These are phyloP conservation scores for Serinus canaria DNA, from an alignment of 2,113 vertebrate genomes.

Conservation along the genomic window DNA sequence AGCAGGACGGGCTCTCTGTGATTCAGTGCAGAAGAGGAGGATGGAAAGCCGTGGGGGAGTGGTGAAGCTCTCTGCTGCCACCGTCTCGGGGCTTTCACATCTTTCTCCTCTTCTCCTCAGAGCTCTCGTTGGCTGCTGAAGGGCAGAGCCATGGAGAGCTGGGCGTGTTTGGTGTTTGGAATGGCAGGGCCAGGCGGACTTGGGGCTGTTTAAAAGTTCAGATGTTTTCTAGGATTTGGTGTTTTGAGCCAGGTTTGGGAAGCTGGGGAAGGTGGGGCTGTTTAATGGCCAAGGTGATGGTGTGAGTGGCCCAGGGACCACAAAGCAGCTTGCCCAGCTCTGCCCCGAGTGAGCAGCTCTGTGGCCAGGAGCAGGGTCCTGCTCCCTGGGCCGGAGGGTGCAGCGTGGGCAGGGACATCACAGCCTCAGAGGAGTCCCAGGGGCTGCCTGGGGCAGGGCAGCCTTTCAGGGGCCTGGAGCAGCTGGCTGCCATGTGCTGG, in stretches of 20 bases:
- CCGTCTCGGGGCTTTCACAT: fast-evolving
- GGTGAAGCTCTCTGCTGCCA: not conserved
- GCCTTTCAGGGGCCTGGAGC: fast-evolving
- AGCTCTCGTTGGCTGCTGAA: not conserved
- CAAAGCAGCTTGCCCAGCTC: fast-evolving
- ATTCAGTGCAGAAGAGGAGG: not conserved
- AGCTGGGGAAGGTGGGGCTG: not conserved
- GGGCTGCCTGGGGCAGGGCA: not conserved
- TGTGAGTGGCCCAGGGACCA: not conserved
- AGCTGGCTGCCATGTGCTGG: not conserved
- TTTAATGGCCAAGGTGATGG: not conserved
- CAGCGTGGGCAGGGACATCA: fast-evolving
- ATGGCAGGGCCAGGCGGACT: slow-evolving; percentile 18
- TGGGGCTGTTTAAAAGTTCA: slow-evolving; percentile 34
- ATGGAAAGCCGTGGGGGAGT: fast-evolving
- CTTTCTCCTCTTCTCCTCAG: not conserved
- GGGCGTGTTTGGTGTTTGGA: not conserved
- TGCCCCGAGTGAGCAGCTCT: not conserved
- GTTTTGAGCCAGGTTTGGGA: slow-evolving; percentile 23
- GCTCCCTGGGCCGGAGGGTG: fast-evolving
- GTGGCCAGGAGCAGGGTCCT: fast-evolving
- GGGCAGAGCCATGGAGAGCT: not conserved
- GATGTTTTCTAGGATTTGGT: slow-evolving; percentile 16
- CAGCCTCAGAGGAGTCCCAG: not conserved
- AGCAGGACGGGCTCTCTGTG: not conserved